Conservation (phyloP, 1,140 invertebrate species). For the Scylla paramamosain region DNA sequence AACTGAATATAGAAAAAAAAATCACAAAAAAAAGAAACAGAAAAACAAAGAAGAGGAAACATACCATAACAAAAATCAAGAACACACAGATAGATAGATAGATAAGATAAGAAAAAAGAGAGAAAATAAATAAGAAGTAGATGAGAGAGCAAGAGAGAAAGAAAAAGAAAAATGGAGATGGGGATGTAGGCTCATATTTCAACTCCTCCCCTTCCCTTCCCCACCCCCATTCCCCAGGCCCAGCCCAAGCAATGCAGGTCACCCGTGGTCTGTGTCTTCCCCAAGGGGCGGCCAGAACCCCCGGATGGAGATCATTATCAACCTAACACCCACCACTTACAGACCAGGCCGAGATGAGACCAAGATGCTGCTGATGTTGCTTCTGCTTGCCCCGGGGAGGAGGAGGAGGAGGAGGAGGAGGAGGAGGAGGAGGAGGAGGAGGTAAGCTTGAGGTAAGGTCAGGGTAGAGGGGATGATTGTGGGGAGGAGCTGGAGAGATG, state of each 20-base stretch:
- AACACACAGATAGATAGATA: background rate
- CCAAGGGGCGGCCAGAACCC: background rate
- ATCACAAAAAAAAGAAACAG: background rate
- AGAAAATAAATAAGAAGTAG: background rate
- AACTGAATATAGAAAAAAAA: background rate
- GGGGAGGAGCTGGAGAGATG: background rate
- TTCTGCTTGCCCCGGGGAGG: background rate
- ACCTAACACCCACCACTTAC: background rate
- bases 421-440: background rate
- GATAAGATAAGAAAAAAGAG: background rate
- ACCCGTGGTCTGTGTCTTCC: background rate
- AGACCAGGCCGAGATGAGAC: background rate
- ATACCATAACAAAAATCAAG: too few relatives aligned
- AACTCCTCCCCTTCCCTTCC: too few relatives aligned
- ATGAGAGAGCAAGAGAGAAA: background rate
- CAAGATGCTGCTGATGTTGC: background rate
- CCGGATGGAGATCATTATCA: background rate
- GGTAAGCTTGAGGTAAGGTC: background rate
- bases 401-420: background rate
- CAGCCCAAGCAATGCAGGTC: too few relatives aligned
- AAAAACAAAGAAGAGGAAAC: background rate
- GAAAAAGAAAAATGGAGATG: background rate
- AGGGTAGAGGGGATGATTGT: background rate
- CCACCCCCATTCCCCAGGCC: background rate
- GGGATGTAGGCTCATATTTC: too few relatives aligned